Evolutionary conservation across 37 sponge, comb jelly and placozoan genomes (phyloP), one percentile per base, ranked within the genome.

Genomic region (Aphrocallistes beatrix): DNA sequence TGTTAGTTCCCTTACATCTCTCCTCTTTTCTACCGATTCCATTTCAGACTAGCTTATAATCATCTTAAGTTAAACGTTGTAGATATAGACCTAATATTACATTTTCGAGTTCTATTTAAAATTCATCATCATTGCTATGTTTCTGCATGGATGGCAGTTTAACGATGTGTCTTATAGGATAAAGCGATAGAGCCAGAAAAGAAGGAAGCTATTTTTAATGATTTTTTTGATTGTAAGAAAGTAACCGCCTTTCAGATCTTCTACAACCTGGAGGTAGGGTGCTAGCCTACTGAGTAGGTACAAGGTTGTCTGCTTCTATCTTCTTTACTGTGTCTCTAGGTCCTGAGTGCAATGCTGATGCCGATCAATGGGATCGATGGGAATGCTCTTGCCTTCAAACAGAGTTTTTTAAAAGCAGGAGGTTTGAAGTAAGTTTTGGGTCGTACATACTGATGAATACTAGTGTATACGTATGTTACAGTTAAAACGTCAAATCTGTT

Each of bases 251-350:
- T 86, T 0, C 88, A 88, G 39, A 82, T 94, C 16, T 83, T 90
- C 3, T 94, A 94, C 85, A 90, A 89, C 38, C 84, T 94, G 9
- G 95, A 94, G 90, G 90, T 90, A 50, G 0, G 38, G n/a, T n/a
- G n/a, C n/a, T n/a, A n/a, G n/a, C 17, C 23, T 23, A n/a, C 21
- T n/a, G 39, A 16, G 36, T 9, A 25, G 85, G 25, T 85, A 81
- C 6, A 23, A 13, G 69, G 9, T 28, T 9, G 3, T 17, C 13
- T 10, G 10, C 36, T 81, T 13, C 17, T 81, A 81, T 81, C 17
- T 81, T 10, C 17, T 81, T 81, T 13, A 21, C 10, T 25, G 13
- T 32, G 13, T 81, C 36, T 49, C 0, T 37, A 91, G 88, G 91
- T 91, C 0, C 84, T 91, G 45, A 89, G 90, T 83, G 86, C 90